Evolutionary conservation across 2,797 vertebrate genomes (phyloP).

Genomic region (Chrysocyon brachyurus): DNA sequence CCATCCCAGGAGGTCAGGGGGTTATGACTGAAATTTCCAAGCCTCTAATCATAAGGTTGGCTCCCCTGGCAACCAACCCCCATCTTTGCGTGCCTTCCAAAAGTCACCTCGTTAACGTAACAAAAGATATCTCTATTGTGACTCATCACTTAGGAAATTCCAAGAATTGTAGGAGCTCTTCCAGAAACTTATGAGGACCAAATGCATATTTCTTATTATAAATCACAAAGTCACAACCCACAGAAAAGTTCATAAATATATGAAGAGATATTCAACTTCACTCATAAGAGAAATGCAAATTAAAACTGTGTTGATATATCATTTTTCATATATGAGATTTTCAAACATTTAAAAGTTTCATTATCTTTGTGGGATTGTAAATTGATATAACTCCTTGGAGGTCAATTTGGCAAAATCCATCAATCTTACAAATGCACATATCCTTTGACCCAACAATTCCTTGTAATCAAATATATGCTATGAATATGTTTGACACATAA

Average conservation of each 20-base stretch:
- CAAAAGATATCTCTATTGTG: neutral
- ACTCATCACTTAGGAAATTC: neutral
- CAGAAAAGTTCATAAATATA: neutral
- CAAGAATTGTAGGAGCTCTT: neutral
- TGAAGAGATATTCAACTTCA: neutral
- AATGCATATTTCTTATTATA: slow-evolving; percentile 1
- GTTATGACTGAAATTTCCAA: neutral
- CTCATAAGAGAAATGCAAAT: neutral
- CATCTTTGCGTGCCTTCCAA: neutral
- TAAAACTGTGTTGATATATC: neutral
- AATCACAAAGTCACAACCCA: neutral
- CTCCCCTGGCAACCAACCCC: neutral
- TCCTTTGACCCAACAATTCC: neutral
- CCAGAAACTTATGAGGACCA: neutral
- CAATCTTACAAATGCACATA: neutral
- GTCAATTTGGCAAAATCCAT: neutral
- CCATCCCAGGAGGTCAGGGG: neutral
- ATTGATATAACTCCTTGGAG: neutral
- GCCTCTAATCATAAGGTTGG: neutral
- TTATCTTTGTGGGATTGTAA: neutral
- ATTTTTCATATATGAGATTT: neutral
- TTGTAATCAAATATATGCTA: neutral
- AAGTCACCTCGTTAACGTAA: neutral
- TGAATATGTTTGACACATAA: slow-evolving; percentile 10
- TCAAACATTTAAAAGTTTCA: slow-evolving; percentile 1